Evolutionary conservation across 2,888 invertebrate species (phyloP).

Genomic region (Pachycephus smyrnensis): DNA sequence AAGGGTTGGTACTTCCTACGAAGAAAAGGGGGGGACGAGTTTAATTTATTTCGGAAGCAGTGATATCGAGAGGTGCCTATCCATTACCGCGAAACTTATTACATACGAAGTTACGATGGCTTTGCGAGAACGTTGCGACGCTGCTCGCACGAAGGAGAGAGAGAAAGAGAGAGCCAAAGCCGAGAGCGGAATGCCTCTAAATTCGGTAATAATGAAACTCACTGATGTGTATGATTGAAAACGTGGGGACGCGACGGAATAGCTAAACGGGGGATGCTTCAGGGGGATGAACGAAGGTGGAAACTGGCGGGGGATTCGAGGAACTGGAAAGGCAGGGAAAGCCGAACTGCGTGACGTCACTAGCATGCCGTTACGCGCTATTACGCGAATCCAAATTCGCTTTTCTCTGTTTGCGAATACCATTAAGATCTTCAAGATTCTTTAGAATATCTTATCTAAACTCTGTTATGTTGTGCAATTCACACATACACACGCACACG

Average conservation of each 20-base stretch:
- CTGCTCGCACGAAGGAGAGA: conserved; percentile 10
- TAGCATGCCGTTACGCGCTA: conserved; percentile 42
- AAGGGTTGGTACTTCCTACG: not conserved
- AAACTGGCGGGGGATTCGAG: conserved; percentile 6
- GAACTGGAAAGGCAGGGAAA: conserved; percentile 7
- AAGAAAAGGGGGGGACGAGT: conserved; percentile 19
- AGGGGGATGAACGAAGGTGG: not conserved
- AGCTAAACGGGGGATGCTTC: conserved; percentile 24
- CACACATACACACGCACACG: no score
- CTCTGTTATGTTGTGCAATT: not conserved
- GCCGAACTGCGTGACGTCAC: not conserved
- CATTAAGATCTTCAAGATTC: not conserved
- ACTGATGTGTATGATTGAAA: conserved; percentile 63
- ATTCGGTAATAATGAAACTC: conserved; percentile 61
- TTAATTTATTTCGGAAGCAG: conserved; percentile 46
- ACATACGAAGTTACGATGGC: conserved; percentile 36
- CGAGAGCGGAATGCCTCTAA: conserved; percentile 44
- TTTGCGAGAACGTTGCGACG: conserved; percentile 25
- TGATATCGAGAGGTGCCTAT: conserved; percentile 29
- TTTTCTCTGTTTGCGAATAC: not conserved
- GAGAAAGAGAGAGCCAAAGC: conserved; percentile 19
- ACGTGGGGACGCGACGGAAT: conserved; percentile 48
- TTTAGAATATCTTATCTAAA: not conserved
- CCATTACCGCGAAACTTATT: conserved; percentile 43
- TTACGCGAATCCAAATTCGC: conserved; percentile 29